Percentiles rank a stretch among this genome's conserved stretches.
Evolutionary conservation across 2,888 invertebrate genomes (phyloP).

Genomic region (Drosophila phalerata): DNA sequence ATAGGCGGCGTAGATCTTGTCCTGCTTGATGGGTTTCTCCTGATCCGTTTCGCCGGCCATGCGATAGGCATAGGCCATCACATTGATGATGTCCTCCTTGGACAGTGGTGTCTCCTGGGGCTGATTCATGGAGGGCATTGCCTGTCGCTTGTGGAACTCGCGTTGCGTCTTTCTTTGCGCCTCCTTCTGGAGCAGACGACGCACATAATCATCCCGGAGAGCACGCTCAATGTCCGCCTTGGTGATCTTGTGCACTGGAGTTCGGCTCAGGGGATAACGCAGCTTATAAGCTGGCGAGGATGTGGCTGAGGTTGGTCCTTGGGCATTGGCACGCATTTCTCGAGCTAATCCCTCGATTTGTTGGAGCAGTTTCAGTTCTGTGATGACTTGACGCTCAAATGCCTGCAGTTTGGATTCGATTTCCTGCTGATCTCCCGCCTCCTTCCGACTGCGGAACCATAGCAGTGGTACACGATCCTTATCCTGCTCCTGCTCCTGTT

Average conservation of each 20-base stretch:
- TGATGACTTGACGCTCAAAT: conserved; percentile 78
- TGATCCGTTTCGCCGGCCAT: conserved; percentile 62
- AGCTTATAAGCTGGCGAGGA: conserved; percentile 43
- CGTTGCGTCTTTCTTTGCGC: conserved; percentile 53
- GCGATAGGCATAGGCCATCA: conserved; percentile 81
- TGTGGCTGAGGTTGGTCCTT: neutral
- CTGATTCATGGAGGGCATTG: conserved; percentile 6
- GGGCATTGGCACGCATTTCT: conserved; percentile 67
- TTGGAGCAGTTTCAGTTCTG: conserved; percentile 74
- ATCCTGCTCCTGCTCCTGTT: conserved; percentile 34
- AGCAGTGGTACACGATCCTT: conserved; percentile 68
- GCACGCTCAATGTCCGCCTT: conserved; percentile 80
- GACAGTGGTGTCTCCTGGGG: conserved; percentile 40
- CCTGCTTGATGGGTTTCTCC: conserved; percentile 26
- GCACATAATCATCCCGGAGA: conserved; percentile 80
- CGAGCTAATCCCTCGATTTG: conserved; percentile 77
- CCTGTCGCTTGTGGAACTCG: conserved; percentile 65
- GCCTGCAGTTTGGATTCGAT: conserved; percentile 68
- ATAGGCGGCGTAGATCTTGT: conserved; percentile 54
- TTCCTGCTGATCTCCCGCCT: conserved; percentile 52
- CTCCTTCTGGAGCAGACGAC: conserved; percentile 73
- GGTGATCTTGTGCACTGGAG: conserved; percentile 82
- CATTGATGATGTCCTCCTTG: conserved; percentile 76
- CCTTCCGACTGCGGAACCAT: conserved; percentile 69
- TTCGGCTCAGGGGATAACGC: conserved; percentile 69